Evolutionary conservation across 1,140 invertebrate species (phyloP).

Genomic region (Rhopalosiphum maidis): DNA sequence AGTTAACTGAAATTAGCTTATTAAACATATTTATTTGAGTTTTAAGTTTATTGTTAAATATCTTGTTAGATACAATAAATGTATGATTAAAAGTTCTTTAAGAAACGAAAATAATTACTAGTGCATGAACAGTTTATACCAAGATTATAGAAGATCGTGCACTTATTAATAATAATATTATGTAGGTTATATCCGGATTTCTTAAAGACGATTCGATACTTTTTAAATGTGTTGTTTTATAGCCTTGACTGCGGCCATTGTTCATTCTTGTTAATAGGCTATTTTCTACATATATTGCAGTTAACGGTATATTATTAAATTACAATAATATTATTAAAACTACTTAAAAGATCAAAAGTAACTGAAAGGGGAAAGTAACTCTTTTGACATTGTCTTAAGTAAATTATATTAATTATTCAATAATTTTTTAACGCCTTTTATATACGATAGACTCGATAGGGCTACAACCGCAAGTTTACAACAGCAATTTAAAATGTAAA

Average conservation of each 20-base stretch:
- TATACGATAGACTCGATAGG: neutral
- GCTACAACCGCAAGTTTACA: neutral
- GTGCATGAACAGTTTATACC: neutral
- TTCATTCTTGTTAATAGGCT: neutral
- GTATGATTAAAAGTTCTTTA: neutral
- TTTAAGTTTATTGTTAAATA: neutral
- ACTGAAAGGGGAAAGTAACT: neutral
- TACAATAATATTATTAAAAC: neutral
- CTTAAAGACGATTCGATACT: neutral
- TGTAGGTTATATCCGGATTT: slow-evolving; percentile 16
- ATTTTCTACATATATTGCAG: neutral
- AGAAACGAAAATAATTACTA: slow-evolving; percentile 21
- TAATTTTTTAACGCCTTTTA: neutral
- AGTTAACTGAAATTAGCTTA: neutral
- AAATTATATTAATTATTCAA: slow-evolving; percentile 14
- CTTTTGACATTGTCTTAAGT: neutral
- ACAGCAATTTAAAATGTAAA: slow-evolving; percentile 12
- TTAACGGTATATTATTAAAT: slow-evolving; percentile 2
- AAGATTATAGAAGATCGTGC: neutral
- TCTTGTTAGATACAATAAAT: neutral
- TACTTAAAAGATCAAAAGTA: neutral
- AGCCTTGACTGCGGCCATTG: neutral
- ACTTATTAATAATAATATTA: slow-evolving; percentile 11
- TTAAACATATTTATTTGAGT: neutral
- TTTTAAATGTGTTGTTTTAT: slow-evolving; percentile 5